These are phyloP conservation scores for Erethizon dorsatum DNA, from an alignment of 2,797 vertebrate genomes.

Conservation along the genomic window DNA sequence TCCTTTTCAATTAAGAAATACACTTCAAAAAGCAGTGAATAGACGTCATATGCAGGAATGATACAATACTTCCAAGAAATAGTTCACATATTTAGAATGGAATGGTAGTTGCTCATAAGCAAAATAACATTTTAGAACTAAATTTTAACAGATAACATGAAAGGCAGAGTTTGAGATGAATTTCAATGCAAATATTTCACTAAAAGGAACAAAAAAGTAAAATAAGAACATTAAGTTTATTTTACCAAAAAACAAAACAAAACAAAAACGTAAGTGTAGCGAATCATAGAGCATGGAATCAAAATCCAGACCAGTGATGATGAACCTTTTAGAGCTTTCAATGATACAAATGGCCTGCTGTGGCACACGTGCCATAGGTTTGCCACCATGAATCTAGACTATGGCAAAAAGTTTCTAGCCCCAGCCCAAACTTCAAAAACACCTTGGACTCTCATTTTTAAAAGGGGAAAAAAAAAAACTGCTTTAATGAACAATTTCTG, in stretches of 20 bases:
- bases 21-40: neutral
- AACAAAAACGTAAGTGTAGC: neutral
- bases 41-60: neutral
- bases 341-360: neutral
- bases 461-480: neutral
- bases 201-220: neutral
- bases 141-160: slow-evolving; percentile 36
- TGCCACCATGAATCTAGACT: neutral
- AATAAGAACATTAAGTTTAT: slow-evolving; percentile 24
- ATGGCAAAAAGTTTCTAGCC: neutral
- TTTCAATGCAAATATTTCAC: neutral
- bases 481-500: slow-evolving; percentile 16
- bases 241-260: slow-evolving; percentile 34
- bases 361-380: neutral
- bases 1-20: slow-evolving; percentile 1
- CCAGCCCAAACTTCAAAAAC: neutral
- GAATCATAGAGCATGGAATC: neutral
- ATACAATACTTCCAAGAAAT: neutral
- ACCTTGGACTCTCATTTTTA: neutral
- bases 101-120: neutral
- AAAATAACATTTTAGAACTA: slow-evolving; percentile 16
- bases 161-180: neutral
- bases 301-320: neutral
- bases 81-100: neutral
- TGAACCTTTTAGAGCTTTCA: neutral